phyloP scores from a whole-genome alignment of 2,888 invertebrate genomes.

The Kuschelorhynchus macadamiae region DNA sequence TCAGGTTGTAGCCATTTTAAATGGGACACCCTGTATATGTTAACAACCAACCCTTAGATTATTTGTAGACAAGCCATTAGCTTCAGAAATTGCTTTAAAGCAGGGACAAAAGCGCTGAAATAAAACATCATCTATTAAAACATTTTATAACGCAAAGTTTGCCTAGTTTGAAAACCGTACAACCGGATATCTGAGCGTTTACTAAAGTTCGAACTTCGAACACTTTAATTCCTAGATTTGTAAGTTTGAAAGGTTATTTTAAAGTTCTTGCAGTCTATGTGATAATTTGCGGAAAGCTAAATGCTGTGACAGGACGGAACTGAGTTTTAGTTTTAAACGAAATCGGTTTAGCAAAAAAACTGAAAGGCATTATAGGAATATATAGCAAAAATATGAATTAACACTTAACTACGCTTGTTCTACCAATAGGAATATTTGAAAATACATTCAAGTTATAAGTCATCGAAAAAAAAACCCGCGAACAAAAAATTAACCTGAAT shows the following conservation, averaged over 20 bases:
- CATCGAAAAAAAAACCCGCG: too few species aligned
- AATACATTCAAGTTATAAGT: too few species aligned
- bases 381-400: too few species aligned
- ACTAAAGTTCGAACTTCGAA: slow-evolving; percentile 45
- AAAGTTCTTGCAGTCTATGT: slow-evolving; percentile 29
- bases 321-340: slow-evolving; percentile 11
- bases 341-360: slow-evolving; percentile 14
- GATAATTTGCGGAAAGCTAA: slow-evolving; percentile 30
- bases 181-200: slow-evolving; percentile 38
- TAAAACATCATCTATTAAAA: slow-evolving; percentile 19
- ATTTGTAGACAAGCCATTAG: too few species aligned
- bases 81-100: too few species aligned
- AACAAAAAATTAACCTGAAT: too few species aligned
- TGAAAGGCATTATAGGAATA: too few species aligned
- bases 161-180: slow-evolving; percentile 20
- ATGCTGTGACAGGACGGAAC: background rate
- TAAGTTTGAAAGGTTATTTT: slow-evolving; percentile 38
- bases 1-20: too few species aligned
- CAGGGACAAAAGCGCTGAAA: background rate
- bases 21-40: too few species aligned
- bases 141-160: slow-evolving; percentile 28
- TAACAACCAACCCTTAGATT: too few species aligned
- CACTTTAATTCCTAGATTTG: slow-evolving; percentile 41
- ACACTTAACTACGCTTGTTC: too few species aligned
- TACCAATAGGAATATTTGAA: too few species aligned